Percentiles rank a stretch among this genome's conserved stretches.
phyloP scores from a whole-genome alignment of 2,888 invertebrate genomes.

The Nycteola revayana region DNA sequence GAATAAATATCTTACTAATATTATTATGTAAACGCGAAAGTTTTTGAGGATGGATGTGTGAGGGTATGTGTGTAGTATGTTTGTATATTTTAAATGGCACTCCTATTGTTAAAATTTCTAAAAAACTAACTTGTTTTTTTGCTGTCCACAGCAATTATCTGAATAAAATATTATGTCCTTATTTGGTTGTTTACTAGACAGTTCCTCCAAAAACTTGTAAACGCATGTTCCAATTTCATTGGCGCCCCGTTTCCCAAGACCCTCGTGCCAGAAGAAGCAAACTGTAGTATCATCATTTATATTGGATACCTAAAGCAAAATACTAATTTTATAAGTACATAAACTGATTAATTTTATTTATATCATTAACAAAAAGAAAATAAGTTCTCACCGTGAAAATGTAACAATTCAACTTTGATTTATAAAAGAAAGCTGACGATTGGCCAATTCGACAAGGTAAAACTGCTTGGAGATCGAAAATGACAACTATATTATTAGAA shows the following conservation, averaged over 20 bases:
- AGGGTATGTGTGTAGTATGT: background rate
- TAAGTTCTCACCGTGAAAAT: slow-evolving; percentile 7
- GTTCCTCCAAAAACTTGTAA: slow-evolving; percentile 20
- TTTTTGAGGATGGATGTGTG: slow-evolving; percentile 4
- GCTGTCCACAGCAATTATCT: slow-evolving; percentile 27
- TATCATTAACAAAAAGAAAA: slow-evolving; percentile 7
- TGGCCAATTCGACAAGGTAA: slow-evolving; percentile 15
- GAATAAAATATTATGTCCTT: slow-evolving; percentile 21
- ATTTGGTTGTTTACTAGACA: slow-evolving; percentile 13
- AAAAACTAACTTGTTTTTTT: slow-evolving; percentile 21
- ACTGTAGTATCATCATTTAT: slow-evolving; percentile 13
- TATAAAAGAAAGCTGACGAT: slow-evolving; percentile 19
- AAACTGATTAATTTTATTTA: slow-evolving; percentile 7
- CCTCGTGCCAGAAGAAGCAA: slow-evolving; percentile 26
- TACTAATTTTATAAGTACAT: slow-evolving; percentile 4
- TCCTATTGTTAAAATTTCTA: background rate
- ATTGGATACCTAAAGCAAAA: slow-evolving; percentile 11
- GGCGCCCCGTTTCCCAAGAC: slow-evolving; percentile 21
- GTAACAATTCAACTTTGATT: slow-evolving; percentile 9
- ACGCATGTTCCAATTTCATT: slow-evolving; percentile 29
- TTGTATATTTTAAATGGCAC: background rate
- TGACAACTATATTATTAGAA: slow-evolving; percentile 11
- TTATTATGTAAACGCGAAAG: slow-evolving; percentile 2
- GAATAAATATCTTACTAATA: slow-evolving; percentile 3
- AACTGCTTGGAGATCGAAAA: slow-evolving; percentile 17